Base-by-base conservation (phyloP, 2,797 vertebrate species). In the Macropodus opercularis region DNA sequence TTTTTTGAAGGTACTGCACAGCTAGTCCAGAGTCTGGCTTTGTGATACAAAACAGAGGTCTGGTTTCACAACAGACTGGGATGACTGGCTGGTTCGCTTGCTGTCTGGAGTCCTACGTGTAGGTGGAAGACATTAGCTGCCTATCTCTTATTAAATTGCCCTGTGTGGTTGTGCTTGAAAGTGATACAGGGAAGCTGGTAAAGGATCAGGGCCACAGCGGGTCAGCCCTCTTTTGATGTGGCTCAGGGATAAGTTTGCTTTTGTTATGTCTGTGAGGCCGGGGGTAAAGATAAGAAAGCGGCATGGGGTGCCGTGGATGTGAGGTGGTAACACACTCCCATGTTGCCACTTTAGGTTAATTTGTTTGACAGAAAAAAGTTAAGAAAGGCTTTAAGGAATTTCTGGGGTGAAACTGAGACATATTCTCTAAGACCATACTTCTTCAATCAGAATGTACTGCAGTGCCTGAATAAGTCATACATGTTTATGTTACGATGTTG, bases 121-220 rank as follows among this genome's bases (percentile, higher is more conserved):
- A n/a, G 83, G 83, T 85, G 81, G 75, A 79, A 90, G 83, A 86
- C 86, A 89, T 90, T 90, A 90, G 82, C 77, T 81, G 75, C 82
- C 76, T 81, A 87, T 91, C 86, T 87, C 70, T 88, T 89, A 89
- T 92, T 90, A 87, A 90, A 89, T 85, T 88, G 89, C 71, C 76
- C 70, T 36, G 47, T 54, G 72, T 70, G 67, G 70, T 69, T 34
- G 60, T 66, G 74, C 91, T 91, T 92, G 90, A 92, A 92, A 90
- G 60, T 72, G 89, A 91, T 92, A 90, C 79, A 66, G 79, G 66
- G 65, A 84, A 65, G 63, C 82, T 84, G 81, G 86, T 48, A 17
- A 69, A 71, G 77, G 65, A 83, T 81, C 73, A 72, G 70, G 71
- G 62, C 44, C 63, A 8, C 75, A 77, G 71, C 66, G 42, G 77